A percentile compares a stretch with the other conserved stretches of the same genome.
phyloP scores from a whole-genome alignment of 2,113 vertebrate species.

The Galeopterus variegatus region DNA sequence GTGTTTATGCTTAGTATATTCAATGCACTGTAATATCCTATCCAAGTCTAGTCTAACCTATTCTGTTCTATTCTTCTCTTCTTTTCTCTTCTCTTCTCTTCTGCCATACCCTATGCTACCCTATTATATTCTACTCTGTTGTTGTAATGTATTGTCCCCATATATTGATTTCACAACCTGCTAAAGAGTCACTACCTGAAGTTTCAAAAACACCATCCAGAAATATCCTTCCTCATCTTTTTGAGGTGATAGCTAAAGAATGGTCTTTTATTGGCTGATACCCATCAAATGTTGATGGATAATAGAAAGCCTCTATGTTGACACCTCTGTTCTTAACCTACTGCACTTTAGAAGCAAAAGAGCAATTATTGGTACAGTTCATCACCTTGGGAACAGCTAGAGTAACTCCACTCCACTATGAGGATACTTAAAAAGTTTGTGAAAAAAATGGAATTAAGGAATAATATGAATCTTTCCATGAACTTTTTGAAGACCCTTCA shows the following conservation, averaged over 20 bases:
- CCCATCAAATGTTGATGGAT: not conserved
- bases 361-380: not conserved
- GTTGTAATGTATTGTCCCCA: not conserved
- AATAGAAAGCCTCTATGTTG: not conserved
- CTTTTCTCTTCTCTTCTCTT: not conserved
- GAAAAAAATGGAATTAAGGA: no score
- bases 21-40: not conserved
- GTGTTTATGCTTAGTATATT: not conserved
- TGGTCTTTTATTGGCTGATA: slow-evolving; percentile 4
- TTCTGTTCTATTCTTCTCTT: not conserved
- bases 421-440: no score
- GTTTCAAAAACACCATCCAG: slow-evolving; percentile 56
- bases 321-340: slow-evolving; percentile 10
- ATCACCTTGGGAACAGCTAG: not conserved
- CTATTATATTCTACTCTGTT: not conserved
- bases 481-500: no score
- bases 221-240: slow-evolving; percentile 34
- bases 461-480: no score
- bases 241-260: not conserved
- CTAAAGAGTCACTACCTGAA: not conserved
- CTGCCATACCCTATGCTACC: not conserved
- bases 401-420: not conserved
- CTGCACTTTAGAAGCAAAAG: slow-evolving; percentile 42
- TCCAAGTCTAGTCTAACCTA: not conserved
- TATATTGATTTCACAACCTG: not conserved